Percentiles rank a stretch among this genome's conserved stretches.
phyloP scores from a whole-genome alignment of 1,140 invertebrate species.

The Brachystomella parvula region DNA sequence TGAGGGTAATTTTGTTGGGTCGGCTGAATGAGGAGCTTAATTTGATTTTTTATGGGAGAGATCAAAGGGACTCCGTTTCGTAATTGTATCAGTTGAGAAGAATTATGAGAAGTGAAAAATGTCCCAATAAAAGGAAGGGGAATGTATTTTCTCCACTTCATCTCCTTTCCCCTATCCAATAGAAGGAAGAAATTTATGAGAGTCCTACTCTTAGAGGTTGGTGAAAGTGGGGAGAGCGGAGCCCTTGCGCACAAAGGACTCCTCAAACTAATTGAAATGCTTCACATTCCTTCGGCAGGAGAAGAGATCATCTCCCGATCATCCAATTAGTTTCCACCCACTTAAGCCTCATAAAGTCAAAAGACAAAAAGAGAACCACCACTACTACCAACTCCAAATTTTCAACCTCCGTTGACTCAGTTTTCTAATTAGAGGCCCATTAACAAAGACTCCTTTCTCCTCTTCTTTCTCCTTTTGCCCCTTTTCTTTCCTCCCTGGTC shows the following conservation, averaged over 20 bases:
- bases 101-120: conserved; percentile 13
- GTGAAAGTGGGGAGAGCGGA: too few species aligned
- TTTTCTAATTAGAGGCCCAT: too few species aligned
- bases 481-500: too few species aligned
- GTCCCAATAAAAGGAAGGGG: neutral
- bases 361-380: neutral
- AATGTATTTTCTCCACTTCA: neutral
- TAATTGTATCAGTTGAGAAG: neutral
- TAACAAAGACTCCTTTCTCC: too few species aligned
- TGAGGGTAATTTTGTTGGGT: too few species aligned
- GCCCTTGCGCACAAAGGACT: neutral
- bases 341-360: neutral
- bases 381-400: neutral
- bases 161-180: neutral
- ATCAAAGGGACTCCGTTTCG: conserved; percentile 5
- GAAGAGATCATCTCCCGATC: neutral
- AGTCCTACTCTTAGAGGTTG: neutral
- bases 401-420: too few species aligned
- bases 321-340: neutral
- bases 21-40: too few species aligned
- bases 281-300: neutral
- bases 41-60: conserved; percentile 8
- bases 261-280: conserved; percentile 7
- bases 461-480: too few species aligned
- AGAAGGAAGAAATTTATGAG: neutral